Evolutionary conservation across 2,888 invertebrate genomes (phyloP).

Genomic region (Limenitis arthemis): DNA sequence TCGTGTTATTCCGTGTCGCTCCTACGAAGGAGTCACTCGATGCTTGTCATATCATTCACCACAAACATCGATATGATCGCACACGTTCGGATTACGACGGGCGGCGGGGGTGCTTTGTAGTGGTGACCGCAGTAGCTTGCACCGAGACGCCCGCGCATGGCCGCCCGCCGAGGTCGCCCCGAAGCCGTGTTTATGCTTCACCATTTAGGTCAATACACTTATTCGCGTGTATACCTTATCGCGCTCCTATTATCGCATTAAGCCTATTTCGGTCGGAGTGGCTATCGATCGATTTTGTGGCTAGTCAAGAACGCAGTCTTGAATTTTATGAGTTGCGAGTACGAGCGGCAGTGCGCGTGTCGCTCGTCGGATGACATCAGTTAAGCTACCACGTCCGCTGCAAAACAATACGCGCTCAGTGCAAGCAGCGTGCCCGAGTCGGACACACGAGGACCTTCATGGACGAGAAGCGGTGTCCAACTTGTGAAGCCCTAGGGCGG

Average conservation of each 20-base stretch:
- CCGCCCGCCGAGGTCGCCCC: slow-evolving; percentile 51
- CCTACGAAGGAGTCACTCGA: slow-evolving; percentile 42
- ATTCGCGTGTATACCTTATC: slow-evolving; percentile 68
- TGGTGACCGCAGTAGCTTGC: slow-evolving; percentile 61
- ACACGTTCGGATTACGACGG: slow-evolving; percentile 60
- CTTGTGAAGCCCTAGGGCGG: slow-evolving; percentile 63
- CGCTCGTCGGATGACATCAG: slow-evolving; percentile 69
- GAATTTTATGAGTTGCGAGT: slow-evolving; percentile 53
- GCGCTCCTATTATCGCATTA: slow-evolving; percentile 66
- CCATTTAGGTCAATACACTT: slow-evolving; percentile 64
- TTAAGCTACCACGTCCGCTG: slow-evolving; percentile 66
- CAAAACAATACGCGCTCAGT: slow-evolving; percentile 64
- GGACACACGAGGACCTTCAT: slow-evolving; percentile 65
- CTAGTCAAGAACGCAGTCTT: slow-evolving; percentile 46
- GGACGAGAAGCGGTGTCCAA: slow-evolving; percentile 64
- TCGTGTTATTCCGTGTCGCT: slow-evolving; percentile 16
- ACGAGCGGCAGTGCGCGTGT: slow-evolving; percentile 55
- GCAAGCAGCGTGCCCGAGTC: slow-evolving; percentile 59
- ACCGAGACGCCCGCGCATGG: slow-evolving; percentile 60
- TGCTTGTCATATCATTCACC: slow-evolving; percentile 57
- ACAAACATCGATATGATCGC: slow-evolving; percentile 64
- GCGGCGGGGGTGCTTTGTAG: slow-evolving; percentile 50
- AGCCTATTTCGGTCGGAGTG: slow-evolving; percentile 58
- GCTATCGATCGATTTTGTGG: slow-evolving; percentile 52
- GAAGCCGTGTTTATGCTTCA: slow-evolving; percentile 57